Conservation (phyloP, 2,797 vertebrate genomes). For the Orestias chungarensis region DNA sequence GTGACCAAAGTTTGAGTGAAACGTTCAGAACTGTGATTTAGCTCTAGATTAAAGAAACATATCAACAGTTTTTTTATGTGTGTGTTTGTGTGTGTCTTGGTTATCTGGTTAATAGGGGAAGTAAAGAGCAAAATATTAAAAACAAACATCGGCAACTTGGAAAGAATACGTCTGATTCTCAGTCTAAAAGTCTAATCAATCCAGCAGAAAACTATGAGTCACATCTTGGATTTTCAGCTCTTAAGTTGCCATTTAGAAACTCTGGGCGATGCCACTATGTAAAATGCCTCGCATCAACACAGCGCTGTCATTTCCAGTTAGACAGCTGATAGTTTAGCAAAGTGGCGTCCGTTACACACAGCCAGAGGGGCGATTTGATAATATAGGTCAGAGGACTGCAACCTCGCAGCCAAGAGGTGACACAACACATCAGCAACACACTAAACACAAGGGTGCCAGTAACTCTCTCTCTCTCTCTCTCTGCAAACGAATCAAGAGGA, state of each 20-base stretch:
- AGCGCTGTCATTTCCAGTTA: slow-evolving; percentile 70
- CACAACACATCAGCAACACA: slow-evolving; percentile 67
- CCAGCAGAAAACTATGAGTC: slow-evolving; percentile 23
- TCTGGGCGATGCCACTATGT: slow-evolving; percentile 44
- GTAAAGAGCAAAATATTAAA: background rate
- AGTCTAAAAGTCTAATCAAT: slow-evolving; percentile 23
- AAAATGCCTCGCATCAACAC: slow-evolving; percentile 61
- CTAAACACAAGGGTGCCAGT: slow-evolving; percentile 55
- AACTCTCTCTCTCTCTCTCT: slow-evolving; percentile 46
- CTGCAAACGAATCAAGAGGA: slow-evolving; percentile 46
- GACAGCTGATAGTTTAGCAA: slow-evolving; percentile 64
- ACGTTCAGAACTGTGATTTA: background rate
- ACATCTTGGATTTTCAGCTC: slow-evolving; percentile 29
- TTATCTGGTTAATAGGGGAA: background rate
- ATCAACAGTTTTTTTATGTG: background rate
- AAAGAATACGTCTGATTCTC: slow-evolving; percentile 2
- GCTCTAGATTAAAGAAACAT: background rate
- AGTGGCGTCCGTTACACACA: slow-evolving; percentile 48
- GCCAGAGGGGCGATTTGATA: slow-evolving; percentile 71
- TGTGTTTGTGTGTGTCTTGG: background rate
- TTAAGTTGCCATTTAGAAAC: slow-evolving; percentile 38
- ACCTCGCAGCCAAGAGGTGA: slow-evolving; percentile 71
- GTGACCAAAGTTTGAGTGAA: background rate
- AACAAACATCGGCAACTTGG: background rate
- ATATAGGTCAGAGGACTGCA: slow-evolving; percentile 73